Base-by-base conservation (phyloP, 2,113 vertebrate genomes). In the Corynorhinus townsendii region DNA sequence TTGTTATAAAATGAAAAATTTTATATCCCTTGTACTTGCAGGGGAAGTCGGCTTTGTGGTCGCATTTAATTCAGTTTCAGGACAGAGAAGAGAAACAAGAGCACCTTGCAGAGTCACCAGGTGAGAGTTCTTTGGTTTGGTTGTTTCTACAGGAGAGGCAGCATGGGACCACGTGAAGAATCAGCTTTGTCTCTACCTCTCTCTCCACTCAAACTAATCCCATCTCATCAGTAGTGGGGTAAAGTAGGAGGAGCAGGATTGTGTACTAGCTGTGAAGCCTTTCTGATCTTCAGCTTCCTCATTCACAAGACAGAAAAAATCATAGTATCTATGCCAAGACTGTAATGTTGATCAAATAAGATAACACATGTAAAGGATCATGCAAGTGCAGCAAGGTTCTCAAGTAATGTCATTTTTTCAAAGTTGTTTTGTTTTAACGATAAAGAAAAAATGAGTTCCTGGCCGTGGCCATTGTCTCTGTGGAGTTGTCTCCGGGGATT, bases 41-140 rank as follows among this genome's bases (percentile, higher is more conserved):
- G 99, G 99, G 99, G 5, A 99, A 99, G 89, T 99, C 99, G 3
- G 99, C 99, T 30, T 98, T 99, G 96, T 99, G 99, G 99, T 99
- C 99, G 59, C 99, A 99, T 98, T 98, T 99, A 97, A 98, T 99
- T 93, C 99, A 99, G 81, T 99, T 99, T 97, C 99, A 99, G 98
- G 99, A 99, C 30, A 98, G 99, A 96, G 98, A 99, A 98, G 99
- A 99, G 97, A 99, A 99, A 52, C 98, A 97, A 17, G 99, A 99
- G 79, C 98, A 97, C 35, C 98, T 97, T 72, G 98, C 98, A 80
- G 99, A 99, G 77, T 99, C 98, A 11, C 99, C 99, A 98, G 99
- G 99, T 99, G 91, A 98, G 98, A 93, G 28, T 38, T 76, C 11
- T 11, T 68, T 64, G 43, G 1, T 1, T 97, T 71, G 35, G 10